Conservation (phyloP, 2,113 vertebrate species). For the Actenoides lindsayi region DNA sequence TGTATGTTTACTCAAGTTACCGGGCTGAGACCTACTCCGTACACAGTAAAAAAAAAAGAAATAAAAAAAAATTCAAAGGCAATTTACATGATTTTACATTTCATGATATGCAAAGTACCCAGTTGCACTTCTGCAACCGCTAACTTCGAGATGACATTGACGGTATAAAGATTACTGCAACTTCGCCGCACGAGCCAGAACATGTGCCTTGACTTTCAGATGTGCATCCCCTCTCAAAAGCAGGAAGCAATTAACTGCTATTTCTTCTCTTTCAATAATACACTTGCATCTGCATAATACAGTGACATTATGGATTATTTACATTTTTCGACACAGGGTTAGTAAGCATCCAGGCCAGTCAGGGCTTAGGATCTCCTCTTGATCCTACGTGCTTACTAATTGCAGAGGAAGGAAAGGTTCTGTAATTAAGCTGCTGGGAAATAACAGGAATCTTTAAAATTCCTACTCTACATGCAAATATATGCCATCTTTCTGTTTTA, state of each 20-base stretch:
- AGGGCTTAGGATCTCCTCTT: neutral
- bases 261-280: neutral
- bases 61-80: neutral
- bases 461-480: neutral
- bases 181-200: neutral
- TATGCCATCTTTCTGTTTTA: neutral
- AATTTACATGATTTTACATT: neutral
- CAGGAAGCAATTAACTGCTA: slow-evolving; percentile 39
- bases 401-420: neutral
- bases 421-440: neutral
- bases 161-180: neutral
- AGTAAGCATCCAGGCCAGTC: neutral
- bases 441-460: neutral
- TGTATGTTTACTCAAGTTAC: neutral
- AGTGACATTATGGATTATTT: neutral
- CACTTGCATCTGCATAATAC: neutral
- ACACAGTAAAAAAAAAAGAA: neutral
- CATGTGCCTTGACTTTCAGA: neutral
- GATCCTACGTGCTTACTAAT: neutral
- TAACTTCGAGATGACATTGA: neutral
- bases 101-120: neutral
- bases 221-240: neutral
- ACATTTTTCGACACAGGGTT: neutral
- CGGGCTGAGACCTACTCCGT: neutral
- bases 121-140: neutral